Percentiles rank a stretch among this genome's conserved stretches.
Conservation (phyloP, 2,888 invertebrate genomes). For the Bellardia pandia region DNA sequence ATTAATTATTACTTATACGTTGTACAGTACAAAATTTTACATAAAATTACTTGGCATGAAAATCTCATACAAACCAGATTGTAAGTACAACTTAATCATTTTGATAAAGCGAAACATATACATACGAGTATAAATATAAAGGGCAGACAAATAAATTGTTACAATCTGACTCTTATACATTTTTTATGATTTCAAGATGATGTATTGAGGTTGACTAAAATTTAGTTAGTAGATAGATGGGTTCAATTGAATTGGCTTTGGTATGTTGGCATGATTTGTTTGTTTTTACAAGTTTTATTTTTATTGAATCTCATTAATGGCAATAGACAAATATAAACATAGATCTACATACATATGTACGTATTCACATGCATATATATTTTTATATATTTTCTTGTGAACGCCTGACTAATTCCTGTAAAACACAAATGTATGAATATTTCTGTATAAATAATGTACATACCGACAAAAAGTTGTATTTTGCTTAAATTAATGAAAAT, state of each 20-base stretch:
- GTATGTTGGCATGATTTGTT: neutral
- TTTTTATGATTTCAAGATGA: neutral
- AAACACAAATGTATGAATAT: too few species aligned
- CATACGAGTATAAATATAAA: neutral
- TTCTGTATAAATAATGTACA: too few species aligned
- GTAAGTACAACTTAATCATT: neutral
- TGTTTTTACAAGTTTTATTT: neutral
- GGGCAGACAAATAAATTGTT: neutral
- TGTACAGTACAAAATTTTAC: neutral
- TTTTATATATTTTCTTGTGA: too few species aligned
- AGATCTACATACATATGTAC: too few species aligned
- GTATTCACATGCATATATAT: too few species aligned
- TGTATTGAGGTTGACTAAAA: neutral
- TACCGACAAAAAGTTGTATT: too few species aligned
- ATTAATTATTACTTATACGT: conserved; percentile 35
- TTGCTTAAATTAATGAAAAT: too few species aligned
- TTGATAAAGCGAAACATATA: neutral
- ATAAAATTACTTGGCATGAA: neutral
- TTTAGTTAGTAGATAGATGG: neutral
- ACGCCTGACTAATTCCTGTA: too few species aligned
- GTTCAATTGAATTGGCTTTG: neutral
- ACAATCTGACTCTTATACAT: neutral
- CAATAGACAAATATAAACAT: neutral
- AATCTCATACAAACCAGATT: neutral
- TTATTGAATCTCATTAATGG: neutral